A percentile compares a stretch with the other conserved stretches of the same genome.
These are phyloP conservation scores for Ashinkailepas kermadecensis DNA, from an alignment of 2,888 invertebrate genomes.

Conservation along the genomic window DNA sequence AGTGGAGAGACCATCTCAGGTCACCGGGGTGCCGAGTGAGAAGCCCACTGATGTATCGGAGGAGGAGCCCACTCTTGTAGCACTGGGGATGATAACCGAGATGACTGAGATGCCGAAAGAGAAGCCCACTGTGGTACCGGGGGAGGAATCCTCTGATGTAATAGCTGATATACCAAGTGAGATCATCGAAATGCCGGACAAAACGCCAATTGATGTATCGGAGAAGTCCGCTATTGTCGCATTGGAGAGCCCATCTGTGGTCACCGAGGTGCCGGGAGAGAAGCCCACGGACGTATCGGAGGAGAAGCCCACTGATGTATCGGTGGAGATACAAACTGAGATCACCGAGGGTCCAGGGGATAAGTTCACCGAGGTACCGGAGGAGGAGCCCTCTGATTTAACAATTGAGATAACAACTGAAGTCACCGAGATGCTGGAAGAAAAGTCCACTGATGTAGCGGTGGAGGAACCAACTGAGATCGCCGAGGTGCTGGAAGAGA, in stretches of 20 bases:
- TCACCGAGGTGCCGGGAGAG: neutral
- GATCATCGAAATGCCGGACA: no score
- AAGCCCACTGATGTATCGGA: no score
- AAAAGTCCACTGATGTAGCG: neutral
- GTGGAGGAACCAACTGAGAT: neutral
- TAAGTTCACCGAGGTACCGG: neutral
- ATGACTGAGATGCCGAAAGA: neutral
- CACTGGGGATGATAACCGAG: constrained; percentile 19
- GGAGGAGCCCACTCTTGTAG: neutral
- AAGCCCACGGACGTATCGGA: neutral
- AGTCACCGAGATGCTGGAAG: no score
- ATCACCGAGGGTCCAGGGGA: neutral
- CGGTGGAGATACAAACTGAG: neutral
- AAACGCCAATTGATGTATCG: neutral
- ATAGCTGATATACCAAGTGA: no score
- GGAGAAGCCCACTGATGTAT: neutral
- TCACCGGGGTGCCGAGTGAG: no score
- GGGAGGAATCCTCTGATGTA: neutral
- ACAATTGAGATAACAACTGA: no score
- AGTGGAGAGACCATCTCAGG: no score
- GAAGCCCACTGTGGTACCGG: neutral
- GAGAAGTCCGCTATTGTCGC: no score
- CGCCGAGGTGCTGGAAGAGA: neutral
- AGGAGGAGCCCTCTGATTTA: neutral
- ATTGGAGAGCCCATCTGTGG: neutral